These are phyloP conservation scores for Ianthella basta DNA, from an alignment of 37 sponge, comb jelly and placozoan species.

Conservation along the genomic window DNA sequence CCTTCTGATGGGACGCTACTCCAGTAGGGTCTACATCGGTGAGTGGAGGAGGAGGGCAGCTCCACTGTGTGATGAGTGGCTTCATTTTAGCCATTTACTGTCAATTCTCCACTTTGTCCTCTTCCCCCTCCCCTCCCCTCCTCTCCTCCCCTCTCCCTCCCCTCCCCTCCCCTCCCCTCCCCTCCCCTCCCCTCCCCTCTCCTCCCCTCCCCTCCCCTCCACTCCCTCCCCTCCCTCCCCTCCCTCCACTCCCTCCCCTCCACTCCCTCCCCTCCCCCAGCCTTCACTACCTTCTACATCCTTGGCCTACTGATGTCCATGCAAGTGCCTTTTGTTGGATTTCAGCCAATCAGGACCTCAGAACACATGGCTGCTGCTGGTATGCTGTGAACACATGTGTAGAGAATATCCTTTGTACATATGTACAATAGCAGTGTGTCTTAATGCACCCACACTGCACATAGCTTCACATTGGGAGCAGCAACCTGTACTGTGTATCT, in stretches of 20 bases:
- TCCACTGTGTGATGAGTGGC: background rate
- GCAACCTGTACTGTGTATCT: background rate
- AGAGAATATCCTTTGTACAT: no score
- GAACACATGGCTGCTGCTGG: conserved; percentile 99
- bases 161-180: background rate
- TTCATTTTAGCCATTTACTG: no score
- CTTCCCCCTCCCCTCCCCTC: background rate
- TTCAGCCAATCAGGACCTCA: conserved; percentile 97
- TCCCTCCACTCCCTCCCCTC: background rate
- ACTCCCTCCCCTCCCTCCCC: background rate
- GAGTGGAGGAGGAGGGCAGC: background rate
- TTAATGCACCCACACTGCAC: no score
- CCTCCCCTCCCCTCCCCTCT: background rate
- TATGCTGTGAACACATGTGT: no score
- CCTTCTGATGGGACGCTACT: conserved; percentile 98
- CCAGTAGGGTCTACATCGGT: conserved; percentile 68
- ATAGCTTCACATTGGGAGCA: no score
- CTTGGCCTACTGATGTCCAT: conserved; percentile 96
- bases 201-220: background rate
- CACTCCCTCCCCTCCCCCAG: conserved; percentile 43
- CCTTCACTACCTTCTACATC: conserved; percentile 96
- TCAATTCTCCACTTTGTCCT: background rate
- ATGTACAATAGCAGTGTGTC: background rate
- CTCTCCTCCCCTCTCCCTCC: background rate
- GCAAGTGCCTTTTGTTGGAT: conserved; percentile 99